Evolutionary conservation across 2,113 vertebrate species (phyloP).

Genomic region (Monarcha castaneiventris): DNA sequence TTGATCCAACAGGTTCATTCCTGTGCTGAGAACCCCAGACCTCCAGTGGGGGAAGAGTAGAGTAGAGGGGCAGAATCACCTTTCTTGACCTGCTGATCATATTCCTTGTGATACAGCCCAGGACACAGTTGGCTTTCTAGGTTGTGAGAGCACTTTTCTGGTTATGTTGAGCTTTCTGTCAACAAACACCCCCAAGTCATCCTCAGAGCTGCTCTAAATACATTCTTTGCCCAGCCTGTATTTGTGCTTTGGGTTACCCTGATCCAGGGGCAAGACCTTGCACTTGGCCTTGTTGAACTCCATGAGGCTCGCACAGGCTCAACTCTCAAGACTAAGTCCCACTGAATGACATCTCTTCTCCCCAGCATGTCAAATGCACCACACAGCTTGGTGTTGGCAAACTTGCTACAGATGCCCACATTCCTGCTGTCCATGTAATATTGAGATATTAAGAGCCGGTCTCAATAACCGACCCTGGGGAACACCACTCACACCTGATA

Average conservation of each 20-base stretch:
- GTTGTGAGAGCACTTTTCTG: background rate
- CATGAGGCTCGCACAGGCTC: background rate
- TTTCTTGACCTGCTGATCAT: background rate
- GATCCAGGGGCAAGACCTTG: background rate
- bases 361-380: fast-evolving
- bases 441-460: no score
- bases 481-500: background rate
- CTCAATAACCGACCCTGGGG: background rate
- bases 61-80: background rate
- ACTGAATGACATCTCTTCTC: background rate
- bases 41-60: background rate
- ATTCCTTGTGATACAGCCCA: background rate
- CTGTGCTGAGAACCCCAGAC: background rate
- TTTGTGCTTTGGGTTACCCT: background rate
- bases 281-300: background rate
- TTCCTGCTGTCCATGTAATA: background rate
- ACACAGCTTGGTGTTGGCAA: background rate
- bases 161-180: background rate
- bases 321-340: background rate
- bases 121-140: background rate
- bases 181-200: background rate
- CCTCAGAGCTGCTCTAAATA: background rate
- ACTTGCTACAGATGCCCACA: background rate
- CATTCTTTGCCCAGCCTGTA: background rate
- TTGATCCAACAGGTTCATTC: background rate